A percentile compares a stretch with the other conserved stretches of the same genome.
Conservation (phyloP, 2,797 vertebrate genomes). For the Clamator glandarius region DNA sequence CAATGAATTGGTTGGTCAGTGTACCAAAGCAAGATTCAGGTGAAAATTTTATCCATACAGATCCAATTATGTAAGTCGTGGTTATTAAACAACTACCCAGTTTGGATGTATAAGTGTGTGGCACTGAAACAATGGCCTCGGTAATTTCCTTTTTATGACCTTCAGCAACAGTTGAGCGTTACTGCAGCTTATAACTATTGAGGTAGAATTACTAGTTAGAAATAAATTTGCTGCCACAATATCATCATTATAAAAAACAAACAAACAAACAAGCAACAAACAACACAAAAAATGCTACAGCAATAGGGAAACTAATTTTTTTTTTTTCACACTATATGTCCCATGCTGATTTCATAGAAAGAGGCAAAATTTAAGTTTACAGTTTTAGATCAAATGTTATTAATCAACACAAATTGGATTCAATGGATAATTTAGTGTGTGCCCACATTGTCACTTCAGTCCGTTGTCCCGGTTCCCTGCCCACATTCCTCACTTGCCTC, state of each 20-base stretch:
- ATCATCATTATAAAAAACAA: not conserved
- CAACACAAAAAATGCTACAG: not conserved
- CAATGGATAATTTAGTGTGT: not conserved
- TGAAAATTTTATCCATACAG: not conserved
- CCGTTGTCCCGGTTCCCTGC: too few relatives aligned
- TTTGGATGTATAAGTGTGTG: not conserved
- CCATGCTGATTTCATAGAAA: not conserved
- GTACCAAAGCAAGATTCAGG: not conserved
- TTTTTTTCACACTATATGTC: not conserved
- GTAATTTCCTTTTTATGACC: slow-evolving; percentile 14
- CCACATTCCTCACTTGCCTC: not conserved
- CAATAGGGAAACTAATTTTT: not conserved
- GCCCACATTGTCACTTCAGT: too few relatives aligned
- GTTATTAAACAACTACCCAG: slow-evolving; percentile 19
- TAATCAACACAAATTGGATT: not conserved
- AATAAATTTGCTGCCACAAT: not conserved
- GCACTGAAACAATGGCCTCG: not conserved
- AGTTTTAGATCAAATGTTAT: not conserved
- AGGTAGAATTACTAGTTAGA: not conserved
- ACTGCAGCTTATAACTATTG: not conserved
- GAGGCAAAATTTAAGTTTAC: not conserved
- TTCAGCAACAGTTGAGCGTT: not conserved
- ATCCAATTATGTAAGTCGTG: slow-evolving; percentile 9
- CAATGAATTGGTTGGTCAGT: not conserved
- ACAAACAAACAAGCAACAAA: not conserved